Conservation (phyloP, 1,140 invertebrate species). For the Lordiphosa mommai region DNA sequence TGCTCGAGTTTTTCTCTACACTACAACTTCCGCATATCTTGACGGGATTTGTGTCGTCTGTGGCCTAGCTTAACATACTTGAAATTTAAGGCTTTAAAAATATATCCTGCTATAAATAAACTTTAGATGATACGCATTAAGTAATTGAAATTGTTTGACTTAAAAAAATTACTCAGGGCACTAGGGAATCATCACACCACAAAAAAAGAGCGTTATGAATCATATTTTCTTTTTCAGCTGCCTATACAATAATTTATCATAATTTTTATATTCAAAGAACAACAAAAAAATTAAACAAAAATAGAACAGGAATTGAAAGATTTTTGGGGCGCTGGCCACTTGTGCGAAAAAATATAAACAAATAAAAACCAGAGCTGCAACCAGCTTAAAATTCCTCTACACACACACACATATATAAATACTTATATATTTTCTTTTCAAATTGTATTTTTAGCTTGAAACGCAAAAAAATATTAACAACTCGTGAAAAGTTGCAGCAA, state of each 20-base stretch:
- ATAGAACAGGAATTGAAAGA: slow-evolving; percentile 4
- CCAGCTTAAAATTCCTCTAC: slow-evolving; percentile 38
- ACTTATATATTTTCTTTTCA: slow-evolving; percentile 1
- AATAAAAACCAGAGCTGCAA: slow-evolving; percentile 34
- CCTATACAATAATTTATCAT: slow-evolving; percentile 46
- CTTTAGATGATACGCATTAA: too few relatives aligned
- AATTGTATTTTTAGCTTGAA: slow-evolving; percentile 31
- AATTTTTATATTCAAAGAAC: slow-evolving; percentile 34
- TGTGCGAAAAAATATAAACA: slow-evolving; percentile 11
- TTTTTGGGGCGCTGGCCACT: slow-evolving; percentile 1
- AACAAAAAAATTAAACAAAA: slow-evolving; percentile 19
- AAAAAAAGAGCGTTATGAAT: slow-evolving; percentile 12
- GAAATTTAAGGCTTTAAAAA: slow-evolving; percentile 25
- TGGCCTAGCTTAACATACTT: slow-evolving; percentile 21
- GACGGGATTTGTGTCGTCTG: slow-evolving; percentile 18
- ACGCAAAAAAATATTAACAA: slow-evolving; percentile 37
- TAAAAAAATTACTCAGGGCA: background rate
- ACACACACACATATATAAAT: slow-evolving; percentile 17
- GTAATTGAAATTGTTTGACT: too few relatives aligned
- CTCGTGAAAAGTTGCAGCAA: slow-evolving; percentile 45
- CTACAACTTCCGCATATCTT: slow-evolving; percentile 49
- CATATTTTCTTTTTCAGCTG: slow-evolving; percentile 10
- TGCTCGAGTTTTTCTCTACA: slow-evolving; percentile 34
- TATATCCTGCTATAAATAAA: background rate
- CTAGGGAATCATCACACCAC: slow-evolving; percentile 18